Conservation (phyloP, 1,140 invertebrate genomes). For the Drosophila sproati region DNA sequence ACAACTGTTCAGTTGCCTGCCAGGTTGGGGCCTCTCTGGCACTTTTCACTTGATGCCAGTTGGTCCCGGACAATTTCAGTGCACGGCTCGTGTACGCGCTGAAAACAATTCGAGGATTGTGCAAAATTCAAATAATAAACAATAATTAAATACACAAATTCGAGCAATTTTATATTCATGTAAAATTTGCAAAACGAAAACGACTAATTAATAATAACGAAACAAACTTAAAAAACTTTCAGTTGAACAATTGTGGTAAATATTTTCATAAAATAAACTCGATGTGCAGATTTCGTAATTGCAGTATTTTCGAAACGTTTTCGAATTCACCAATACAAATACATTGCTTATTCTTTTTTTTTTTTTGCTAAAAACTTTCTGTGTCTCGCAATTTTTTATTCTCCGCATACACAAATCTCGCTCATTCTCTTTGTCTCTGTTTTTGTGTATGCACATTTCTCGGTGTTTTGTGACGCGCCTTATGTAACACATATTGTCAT, state of each 20-base stretch:
- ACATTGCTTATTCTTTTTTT: not conserved
- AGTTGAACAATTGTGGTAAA: conserved; percentile 54
- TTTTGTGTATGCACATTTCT: conserved; percentile 23
- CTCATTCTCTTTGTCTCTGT: conserved; percentile 17
- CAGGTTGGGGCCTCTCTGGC: conserved; percentile 49
- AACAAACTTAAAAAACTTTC: conserved; percentile 8
- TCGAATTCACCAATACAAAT: conserved; percentile 10
- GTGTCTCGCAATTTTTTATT: not conserved
- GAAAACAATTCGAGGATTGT: conserved; percentile 40
- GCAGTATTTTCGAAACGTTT: conserved; percentile 45
- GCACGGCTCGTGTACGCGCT: conserved; percentile 70
- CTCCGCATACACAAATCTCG: conserved; percentile 1
- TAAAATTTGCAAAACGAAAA: conserved; percentile 56
- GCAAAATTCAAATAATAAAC: conserved; percentile 10
- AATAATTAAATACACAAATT: conserved; percentile 25
- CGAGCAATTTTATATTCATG: conserved; percentile 53
- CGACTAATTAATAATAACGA: conserved; percentile 46
- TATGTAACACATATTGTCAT: conserved; percentile 55
- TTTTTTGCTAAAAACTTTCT: not conserved
- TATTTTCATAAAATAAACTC: conserved; percentile 4
- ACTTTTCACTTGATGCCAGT: conserved; percentile 66
- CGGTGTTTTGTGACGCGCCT: conserved; percentile 43
- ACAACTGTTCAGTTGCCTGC: conserved; percentile 49
- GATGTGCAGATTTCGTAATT: conserved; percentile 58
- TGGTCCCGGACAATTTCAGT: conserved; percentile 79